Base-by-base conservation (phyloP, 2,113 vertebrate species). In the Synchiropus splendidus region DNA sequence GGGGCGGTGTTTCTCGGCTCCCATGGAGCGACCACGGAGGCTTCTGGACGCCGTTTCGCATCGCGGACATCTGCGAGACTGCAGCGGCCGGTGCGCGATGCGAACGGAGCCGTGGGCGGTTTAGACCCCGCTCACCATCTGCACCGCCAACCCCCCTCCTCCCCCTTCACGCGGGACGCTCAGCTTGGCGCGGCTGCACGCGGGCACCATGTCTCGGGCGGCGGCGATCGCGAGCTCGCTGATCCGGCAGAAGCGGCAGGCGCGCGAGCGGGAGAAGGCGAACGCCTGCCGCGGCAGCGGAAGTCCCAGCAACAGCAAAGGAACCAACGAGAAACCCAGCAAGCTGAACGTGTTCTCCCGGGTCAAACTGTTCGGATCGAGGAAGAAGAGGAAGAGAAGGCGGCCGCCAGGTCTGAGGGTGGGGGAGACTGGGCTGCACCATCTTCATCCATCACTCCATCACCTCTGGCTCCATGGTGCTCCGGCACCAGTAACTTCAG, bases 191-290 rank as follows among this genome's bases (percentile, higher is more conserved):
- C 38, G 33, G 39, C 44, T 70, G n/a, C n/a, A n/a, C 43, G 54
- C 51, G 60, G 63, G 61, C 30, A 72, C 41, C 53, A 82, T 82
- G 89, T 90, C 93, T 78, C 93, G 94, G 88, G 95, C 95, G 60
- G 94, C 95, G 67, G 94, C 93, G 45, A 98, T 99, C 78, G 95
- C 95, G 84, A 98, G 90, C 89, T 97, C 93, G 74, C 89, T 98
- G 68, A 99, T 99, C 80, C 88, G 94, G 53, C 95, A 99, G 84
- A 94, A 90, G 83, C 83, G 94, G 72, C 93, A 96, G 83, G 93
- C 91, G 74, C 83, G 93, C 65, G 93, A 98, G 84, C 89, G 94
- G 34, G 92, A 98, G 85, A 94, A 93, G 83, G 90, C 89, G 61
- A 92, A 92, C 16, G 88, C 90, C 9, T 93, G 92, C 63, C 92